phyloP scores from a whole-genome alignment of 2,797 vertebrate genomes.

The Hyperoplus immaculatus region DNA sequence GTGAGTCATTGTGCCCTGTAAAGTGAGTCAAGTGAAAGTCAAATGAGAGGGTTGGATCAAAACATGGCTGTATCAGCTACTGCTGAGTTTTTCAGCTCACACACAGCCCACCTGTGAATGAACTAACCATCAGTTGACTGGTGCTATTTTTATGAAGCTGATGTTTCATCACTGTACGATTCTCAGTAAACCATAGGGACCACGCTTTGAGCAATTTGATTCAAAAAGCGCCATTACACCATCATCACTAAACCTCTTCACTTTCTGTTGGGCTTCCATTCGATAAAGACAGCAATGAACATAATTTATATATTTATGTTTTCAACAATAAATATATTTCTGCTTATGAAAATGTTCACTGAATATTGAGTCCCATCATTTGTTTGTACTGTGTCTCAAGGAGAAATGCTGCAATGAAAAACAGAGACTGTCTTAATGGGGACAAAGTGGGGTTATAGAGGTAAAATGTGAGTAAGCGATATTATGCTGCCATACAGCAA shows the following conservation, averaged over 20 bases:
- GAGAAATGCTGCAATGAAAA: neutral
- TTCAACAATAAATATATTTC: constrained; percentile 84
- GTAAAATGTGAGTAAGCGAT: neutral
- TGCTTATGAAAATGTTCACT: constrained; percentile 67
- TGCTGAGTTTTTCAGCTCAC: constrained; percentile 27
- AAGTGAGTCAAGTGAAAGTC: constrained; percentile 44
- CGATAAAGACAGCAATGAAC: constrained; percentile 71
- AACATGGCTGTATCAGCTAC: constrained; percentile 29
- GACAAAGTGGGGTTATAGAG: neutral
- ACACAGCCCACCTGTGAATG: constrained; percentile 39
- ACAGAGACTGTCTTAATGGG: neutral
- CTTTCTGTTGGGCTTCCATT: constrained; percentile 60
- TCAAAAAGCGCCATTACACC: constrained; percentile 46
- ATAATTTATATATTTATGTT: constrained; percentile 87
- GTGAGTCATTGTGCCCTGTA: constrained; percentile 32
- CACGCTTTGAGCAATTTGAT: constrained; percentile 49
- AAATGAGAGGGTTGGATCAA: constrained; percentile 18
- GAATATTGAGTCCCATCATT: constrained; percentile 50
- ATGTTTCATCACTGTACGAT: constrained; percentile 50
- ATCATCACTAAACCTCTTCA: constrained; percentile 58
- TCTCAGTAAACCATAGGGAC: constrained; percentile 69
- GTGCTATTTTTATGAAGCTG: constrained; percentile 69
- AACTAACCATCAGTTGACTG: constrained; percentile 34
- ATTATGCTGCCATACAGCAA: neutral
- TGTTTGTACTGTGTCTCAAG: constrained; percentile 28